These are phyloP conservation scores for Enteromius viviparus DNA, from an alignment of 2,797 vertebrate species.

Conservation along the genomic window DNA sequence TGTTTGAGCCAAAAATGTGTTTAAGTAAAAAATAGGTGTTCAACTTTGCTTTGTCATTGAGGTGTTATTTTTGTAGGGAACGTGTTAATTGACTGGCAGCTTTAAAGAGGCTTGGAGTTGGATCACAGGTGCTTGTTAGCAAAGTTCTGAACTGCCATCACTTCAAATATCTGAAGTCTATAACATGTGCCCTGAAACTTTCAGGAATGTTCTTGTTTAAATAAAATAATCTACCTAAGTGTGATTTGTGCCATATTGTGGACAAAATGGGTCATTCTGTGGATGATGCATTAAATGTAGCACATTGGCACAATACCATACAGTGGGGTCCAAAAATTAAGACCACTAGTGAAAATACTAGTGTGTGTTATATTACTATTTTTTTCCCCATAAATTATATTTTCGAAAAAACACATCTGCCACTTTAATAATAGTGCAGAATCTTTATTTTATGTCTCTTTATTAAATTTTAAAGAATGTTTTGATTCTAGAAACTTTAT, in stretches of 20 bases:
- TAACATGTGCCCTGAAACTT: not conserved
- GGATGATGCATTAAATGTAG: not conserved
- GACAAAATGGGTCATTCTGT: not conserved
- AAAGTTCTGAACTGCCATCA: conserved; percentile 48
- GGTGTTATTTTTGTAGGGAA: conserved; percentile 65
- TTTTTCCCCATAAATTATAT: not conserved
- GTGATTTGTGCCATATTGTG: not conserved
- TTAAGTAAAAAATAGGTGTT: conserved; percentile 43
- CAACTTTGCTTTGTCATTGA: conserved; percentile 56
- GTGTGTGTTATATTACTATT: too few species aligned
- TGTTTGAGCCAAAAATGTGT: conserved; percentile 44
- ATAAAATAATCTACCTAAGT: not conserved
- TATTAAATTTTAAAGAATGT: not conserved
- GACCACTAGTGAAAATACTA: not conserved
- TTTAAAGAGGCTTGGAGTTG: conserved; percentile 54
- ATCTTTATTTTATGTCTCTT: not conserved
- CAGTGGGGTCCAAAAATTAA: not conserved
- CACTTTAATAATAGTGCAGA: not conserved
- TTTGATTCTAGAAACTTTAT: not conserved
- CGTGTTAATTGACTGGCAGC: conserved; percentile 62
- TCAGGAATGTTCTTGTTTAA: conserved; percentile 12
- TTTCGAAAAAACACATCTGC: not conserved
- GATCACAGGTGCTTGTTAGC: conserved; percentile 48
- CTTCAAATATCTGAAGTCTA: conserved; percentile 36
- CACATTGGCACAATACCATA: not conserved